These are phyloP conservation scores for Calyptomena viridis DNA, from an alignment of 2,113 vertebrate species.

Conservation along the genomic window DNA sequence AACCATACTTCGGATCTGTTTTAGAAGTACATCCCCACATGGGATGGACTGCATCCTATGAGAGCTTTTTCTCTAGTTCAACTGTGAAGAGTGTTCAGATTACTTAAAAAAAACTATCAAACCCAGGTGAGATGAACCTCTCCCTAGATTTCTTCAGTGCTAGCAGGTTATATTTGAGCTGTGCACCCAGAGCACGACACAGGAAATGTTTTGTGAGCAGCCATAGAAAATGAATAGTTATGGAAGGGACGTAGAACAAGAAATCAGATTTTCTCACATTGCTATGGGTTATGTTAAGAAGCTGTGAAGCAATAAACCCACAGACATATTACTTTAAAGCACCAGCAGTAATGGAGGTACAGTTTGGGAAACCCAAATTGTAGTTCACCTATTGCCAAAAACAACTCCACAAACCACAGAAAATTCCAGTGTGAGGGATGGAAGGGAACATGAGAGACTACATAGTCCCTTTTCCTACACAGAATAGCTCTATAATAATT, in stretches of 20 bases:
- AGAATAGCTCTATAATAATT: neutral
- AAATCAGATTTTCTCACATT: neutral
- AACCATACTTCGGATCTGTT: neutral
- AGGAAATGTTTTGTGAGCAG: neutral
- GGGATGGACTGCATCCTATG: neutral
- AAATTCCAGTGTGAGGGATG: neutral
- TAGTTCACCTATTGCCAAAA: neutral
- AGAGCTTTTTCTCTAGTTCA: neutral
- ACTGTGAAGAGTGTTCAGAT: neutral
- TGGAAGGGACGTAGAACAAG: neutral
- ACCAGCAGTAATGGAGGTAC: neutral
- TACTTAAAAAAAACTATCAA: neutral
- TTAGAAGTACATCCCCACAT: neutral
- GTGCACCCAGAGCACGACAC: neutral
- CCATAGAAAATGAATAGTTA: neutral
- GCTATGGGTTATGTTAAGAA: neutral
- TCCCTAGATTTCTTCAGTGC: neutral
- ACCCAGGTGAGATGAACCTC: neutral
- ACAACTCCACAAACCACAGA: neutral
- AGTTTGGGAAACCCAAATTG: neutral
- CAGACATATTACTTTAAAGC: neutral
- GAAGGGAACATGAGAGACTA: neutral
- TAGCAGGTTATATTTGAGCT: neutral
- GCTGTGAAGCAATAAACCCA: neutral
- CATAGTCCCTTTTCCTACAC: neutral